Evolutionary conservation across 2,797 vertebrate genomes (phyloP), one percentile per base, ranked within the genome.

Genomic region (Lycodopsis pacificus): DNA sequence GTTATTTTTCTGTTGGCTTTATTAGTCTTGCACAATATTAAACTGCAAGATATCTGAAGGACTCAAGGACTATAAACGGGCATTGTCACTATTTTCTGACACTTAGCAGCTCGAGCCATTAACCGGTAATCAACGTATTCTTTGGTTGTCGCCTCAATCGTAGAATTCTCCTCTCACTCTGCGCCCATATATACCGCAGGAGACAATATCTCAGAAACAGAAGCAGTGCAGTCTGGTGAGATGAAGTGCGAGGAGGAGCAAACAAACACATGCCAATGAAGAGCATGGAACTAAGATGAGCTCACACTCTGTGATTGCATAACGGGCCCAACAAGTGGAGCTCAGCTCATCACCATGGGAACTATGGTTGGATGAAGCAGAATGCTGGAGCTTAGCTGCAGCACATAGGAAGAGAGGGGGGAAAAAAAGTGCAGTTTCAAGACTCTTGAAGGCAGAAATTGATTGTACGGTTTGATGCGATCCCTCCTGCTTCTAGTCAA

Each of bases 251-350:
- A 84, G 72, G 59, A 82, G 54, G 65, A 65, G 67, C 79, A 73
- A 73, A 67, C 70, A 73, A 85, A 82, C 71, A 84, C 85, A 88
- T 82, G 73, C 82, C 83, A 65, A 38, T 85, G 83, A 83, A 92
- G 87, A 87, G 85, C 83, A 86, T 77, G 81, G 83, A 91, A 92
- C 92, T 91, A 88, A 92, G 90, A 90, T 65, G 22, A 93, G 90
- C 94, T 92, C 94, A 94, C 94, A 93, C 92, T 93, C 88, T 85
- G 88, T 46, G 86, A 88, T 95, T 95, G 90, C 92, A 86, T 95
- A 95, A 95, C 93, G 67, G 82, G 72, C 81, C 87, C 88, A 94
- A 94, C 91, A 93, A 95, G 93, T 92, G 86, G 85, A 91, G 85
- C 88, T 90, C 90, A 85, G 88, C 91, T 78, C 84, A 73, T 95